These are phyloP conservation scores for Drosophila fulvimacula DNA, from an alignment of 2,888 invertebrate species.

Conservation along the genomic window DNA sequence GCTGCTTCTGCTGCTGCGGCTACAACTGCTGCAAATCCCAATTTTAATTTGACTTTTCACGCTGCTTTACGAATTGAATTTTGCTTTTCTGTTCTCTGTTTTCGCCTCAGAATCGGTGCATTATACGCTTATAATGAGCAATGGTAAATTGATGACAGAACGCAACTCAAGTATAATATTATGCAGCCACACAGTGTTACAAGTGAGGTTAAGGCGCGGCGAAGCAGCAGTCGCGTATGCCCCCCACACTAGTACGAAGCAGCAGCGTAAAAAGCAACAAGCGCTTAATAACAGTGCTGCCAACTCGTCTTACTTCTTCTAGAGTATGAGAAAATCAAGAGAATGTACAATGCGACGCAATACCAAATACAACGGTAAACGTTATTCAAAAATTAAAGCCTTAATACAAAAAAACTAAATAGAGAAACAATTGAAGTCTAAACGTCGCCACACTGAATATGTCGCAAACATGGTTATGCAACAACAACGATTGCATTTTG, in stretches of 20 bases:
- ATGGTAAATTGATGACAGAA: conserved; percentile 50
- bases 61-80: conserved; percentile 51
- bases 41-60: conserved; percentile 42
- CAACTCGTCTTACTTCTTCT: conserved; percentile 33
- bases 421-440: background rate
- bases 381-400: conserved; percentile 1
- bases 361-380: conserved; percentile 17
- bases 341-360: conserved; percentile 53
- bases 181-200: conserved; percentile 65
- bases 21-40: conserved; percentile 2
- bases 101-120: conserved; percentile 42
- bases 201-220: conserved; percentile 72
- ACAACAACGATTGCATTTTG: conserved; percentile 43
- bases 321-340: conserved; percentile 9
- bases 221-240: conserved; percentile 36
- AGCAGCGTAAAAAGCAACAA: conserved; percentile 57
- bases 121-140: conserved; percentile 51
- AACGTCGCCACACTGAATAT: background rate
- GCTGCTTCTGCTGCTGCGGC: conserved; percentile 12
- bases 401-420: background rate
- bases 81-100: conserved; percentile 35
- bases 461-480: conserved; percentile 48
- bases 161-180: conserved; percentile 60
- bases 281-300: conserved; percentile 49
- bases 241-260: conserved; percentile 61